phyloP scores from a whole-genome alignment of 1,140 invertebrate genomes.

The Sarcophaga peregrina region DNA sequence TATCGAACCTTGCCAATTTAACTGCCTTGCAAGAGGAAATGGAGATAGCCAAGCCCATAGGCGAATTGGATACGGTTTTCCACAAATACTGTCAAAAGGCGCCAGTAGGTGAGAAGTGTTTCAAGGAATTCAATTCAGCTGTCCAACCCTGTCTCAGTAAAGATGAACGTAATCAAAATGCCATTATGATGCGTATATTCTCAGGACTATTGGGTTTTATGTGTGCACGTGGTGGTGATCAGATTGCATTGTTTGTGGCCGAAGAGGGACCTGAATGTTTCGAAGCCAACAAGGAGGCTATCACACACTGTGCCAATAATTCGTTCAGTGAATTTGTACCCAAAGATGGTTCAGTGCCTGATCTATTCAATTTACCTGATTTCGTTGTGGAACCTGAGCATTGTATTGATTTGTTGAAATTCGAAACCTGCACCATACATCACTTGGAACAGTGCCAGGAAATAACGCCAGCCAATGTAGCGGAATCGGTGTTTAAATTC shows the following conservation, averaged over 20 bases:
- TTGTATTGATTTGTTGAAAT: slow-evolving; percentile 69
- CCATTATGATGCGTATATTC: slow-evolving; percentile 73
- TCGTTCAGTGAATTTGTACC: slow-evolving; percentile 67
- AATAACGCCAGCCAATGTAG: slow-evolving; percentile 81
- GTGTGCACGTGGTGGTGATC: slow-evolving; percentile 82
- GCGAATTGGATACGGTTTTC: slow-evolving; percentile 75
- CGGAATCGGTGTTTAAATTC: slow-evolving; percentile 81
- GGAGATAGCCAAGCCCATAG: slow-evolving; percentile 70
- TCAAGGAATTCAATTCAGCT: slow-evolving; percentile 71
- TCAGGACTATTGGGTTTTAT: slow-evolving; percentile 76
- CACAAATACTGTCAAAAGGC: slow-evolving; percentile 74
- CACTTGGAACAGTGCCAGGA: slow-evolving; percentile 76
- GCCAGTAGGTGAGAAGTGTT: slow-evolving; percentile 71
- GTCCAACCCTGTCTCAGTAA: slow-evolving; percentile 74
- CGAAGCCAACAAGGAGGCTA: slow-evolving; percentile 70
- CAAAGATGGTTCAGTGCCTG: slow-evolving; percentile 29
- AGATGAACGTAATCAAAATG: slow-evolving; percentile 68
- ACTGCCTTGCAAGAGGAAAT: slow-evolving; percentile 71
- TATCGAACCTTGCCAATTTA: slow-evolving; percentile 68
- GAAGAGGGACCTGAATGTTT: slow-evolving; percentile 82
- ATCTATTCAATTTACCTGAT: slow-evolving; percentile 56
- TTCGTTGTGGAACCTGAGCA: slow-evolving; percentile 58
- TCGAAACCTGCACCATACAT: slow-evolving; percentile 74
- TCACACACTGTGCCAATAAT: slow-evolving; percentile 74
- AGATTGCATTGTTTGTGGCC: slow-evolving; percentile 83